Evolutionary conservation across 2,113 vertebrate species (phyloP).

Genomic region (Chionis minor): DNA sequence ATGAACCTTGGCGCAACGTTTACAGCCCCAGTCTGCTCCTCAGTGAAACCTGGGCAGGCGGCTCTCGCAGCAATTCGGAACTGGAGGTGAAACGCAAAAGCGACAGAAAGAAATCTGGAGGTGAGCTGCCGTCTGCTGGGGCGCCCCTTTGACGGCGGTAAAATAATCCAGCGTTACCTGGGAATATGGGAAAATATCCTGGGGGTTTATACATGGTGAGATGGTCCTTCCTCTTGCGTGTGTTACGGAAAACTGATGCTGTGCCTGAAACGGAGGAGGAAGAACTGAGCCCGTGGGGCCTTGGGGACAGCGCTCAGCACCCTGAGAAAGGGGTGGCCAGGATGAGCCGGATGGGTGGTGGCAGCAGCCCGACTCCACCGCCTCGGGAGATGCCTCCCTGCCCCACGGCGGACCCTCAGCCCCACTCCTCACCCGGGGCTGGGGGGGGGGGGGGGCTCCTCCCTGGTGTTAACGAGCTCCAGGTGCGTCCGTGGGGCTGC

Average conservation of each 20-base stretch:
- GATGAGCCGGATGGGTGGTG: not conserved
- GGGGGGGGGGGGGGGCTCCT: not conserved
- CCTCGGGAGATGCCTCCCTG: not conserved
- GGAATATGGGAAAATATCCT: not conserved
- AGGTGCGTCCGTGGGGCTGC: not conserved
- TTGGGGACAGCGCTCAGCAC: fast-evolving
- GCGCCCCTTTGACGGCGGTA: too few relatives aligned
- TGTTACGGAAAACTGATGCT: not conserved
- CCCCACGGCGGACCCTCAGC: too few relatives aligned
- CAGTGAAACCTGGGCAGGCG: not conserved
- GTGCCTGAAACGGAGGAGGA: not conserved
- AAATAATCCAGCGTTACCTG: not conserved
- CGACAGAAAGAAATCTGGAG: not conserved
- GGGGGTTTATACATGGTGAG: not conserved
- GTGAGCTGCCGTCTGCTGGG: not conserved
- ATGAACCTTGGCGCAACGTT: not conserved
- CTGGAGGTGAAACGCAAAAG: not conserved
- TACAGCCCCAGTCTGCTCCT: not conserved
- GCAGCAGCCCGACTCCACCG: not conserved
- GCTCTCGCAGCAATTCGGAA: not conserved
- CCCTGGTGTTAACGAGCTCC: too few relatives aligned
- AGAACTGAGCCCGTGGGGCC: not conserved
- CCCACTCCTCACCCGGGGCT: too few relatives aligned
- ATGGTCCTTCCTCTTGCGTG: not conserved
- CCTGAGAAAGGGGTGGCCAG: not conserved